Base-by-base conservation (phyloP, 1,140 invertebrate genomes). In the Drosophila mauritiana region DNA sequence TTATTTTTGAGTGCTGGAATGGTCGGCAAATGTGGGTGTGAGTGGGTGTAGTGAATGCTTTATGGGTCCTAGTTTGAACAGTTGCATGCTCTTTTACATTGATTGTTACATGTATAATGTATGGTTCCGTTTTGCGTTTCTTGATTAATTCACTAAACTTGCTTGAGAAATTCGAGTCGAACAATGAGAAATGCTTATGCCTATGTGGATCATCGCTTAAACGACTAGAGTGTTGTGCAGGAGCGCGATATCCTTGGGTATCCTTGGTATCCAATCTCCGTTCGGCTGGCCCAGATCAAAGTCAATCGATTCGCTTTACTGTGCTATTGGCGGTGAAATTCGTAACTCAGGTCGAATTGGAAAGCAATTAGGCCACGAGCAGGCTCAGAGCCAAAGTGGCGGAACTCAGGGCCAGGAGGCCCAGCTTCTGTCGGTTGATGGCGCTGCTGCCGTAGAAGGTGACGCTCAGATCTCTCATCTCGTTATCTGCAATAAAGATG, bases 391-490 rank as follows among this genome's bases (percentile, higher is more conserved):
- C 65, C 39, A 86, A 54, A 48, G 77, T 84, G 63, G 69, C 80
- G 40, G 55, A 78, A 39, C 84, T 80, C 43, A 84, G 45, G 48
- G 84, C 69, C 51, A 83, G 15, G 10, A 91, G 65, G 49, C 81
- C 78, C 39, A 91, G 36, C 67, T 91, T 80, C 36, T 89, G 83
- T 42, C 89, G 53, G 54, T 84, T 91, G 11, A 83, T 70, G 17
- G 92, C 74, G 31, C 85, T 75, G 56, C 82, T 89, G 57, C 91
- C 91, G 61, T 92, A 92, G 68, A 91, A 92, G n/a, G 91, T 93
- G 15, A 93, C 92, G 49, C 85, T 91, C 68, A 92, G 82, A 57
- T 88, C 91, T 20, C 88, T 80, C 90, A 91, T 91, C 78, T 92
- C 85, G 76, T 89, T 91, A 89, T 91, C 85, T 91, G 73, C 7